Base-by-base conservation (phyloP, 2,797 vertebrate species). In the Mionectes olivaceus region DNA sequence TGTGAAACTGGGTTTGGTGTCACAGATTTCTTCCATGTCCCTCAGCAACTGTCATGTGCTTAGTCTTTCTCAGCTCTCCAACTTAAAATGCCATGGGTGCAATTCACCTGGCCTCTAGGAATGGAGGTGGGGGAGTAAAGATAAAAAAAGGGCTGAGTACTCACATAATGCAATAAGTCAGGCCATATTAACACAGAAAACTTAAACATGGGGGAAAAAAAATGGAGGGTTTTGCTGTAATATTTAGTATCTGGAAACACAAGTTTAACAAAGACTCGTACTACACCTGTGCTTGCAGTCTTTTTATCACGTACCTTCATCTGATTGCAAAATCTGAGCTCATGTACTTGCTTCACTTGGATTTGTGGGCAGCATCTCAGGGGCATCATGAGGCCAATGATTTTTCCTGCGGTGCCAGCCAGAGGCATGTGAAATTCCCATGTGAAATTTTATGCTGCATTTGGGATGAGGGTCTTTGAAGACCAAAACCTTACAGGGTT, bases 241-340 rank as follows among this genome's bases (percentile, higher is more conserved):
- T 52, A 69, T 81, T 71, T 93, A 68, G 27, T 68, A 74, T 22
- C 60, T 88, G 73, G 43, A 80, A 81, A 33, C 28, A 37, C 15
- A 52, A 19, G 25, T 85, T 32, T 82, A 52, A 35, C 70, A 37
- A 65, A 81, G 30, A 19, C n/a, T 74, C 1, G 7, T 33, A 22
- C 22, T 32, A 39, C 5, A 3, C 33, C 30, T 0, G 0, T 32
- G 24, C 15, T 4, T 47, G 24, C 25, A 53, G 28, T 41, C 43
- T 70, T 69, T 89, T 78, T 39, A 27, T 69, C 23, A 7, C 37
- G 33, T 39, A 25, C 0, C 0, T 65, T 25, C 19, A 44, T 37
- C 35, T 74, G 52, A 63, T 27, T 52, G 46, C 43, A 64, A 93
- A 81, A 30, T 47, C 47, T 76, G 67, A 87, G 39, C 24, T 94